Evolutionary conservation across 2,888 invertebrate species (phyloP), one percentile per base, ranked within the genome.

Genomic region (Aelia acuminata): DNA sequence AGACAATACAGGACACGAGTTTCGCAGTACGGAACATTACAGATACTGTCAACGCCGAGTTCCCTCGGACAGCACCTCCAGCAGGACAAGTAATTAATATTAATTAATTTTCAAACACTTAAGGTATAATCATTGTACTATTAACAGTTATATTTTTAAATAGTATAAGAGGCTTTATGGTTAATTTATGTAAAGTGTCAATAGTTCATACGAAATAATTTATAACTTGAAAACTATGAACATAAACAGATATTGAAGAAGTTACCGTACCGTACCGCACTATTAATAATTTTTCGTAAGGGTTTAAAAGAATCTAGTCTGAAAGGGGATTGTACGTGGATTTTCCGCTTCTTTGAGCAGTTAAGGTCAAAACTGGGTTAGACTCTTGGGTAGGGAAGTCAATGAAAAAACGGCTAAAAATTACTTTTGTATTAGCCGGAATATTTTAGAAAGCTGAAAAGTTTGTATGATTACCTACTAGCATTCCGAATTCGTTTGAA

Each of bases 51-150:
- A 89, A 88, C 43, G 35, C 84, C 4, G 88, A 89, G 63, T 89
- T 89, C 80, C 88, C 89, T n/a, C 84, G 88, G 18, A 87, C 89
- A 39, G 84, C 84, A 35, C 87, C 89, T n/a, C 85, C 88, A n/a
- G 63, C 8, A 8, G 57, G 57, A 47, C 49, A 70, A 87, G 63
- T 63, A 86, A 47, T 57, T 13, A 53, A 63, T 63, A 15, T 31
- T 63, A 10, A 63, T 63, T 31, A n/a, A 2, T 50, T 50, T 8
- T 22, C 10, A 5, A 50, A 22, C 5, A 22, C 7, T 50, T 8
- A n/a, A 50, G 50, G 50, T 50, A 50, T 50, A 50, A 22, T 22
- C 22, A 50, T 50, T 57, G n/a, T 26, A n/a, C n/a, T n/a, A n/a
- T n/a, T n/a, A n/a, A n/a, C n/a, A n/a, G n/a, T 31, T 63, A 4